phyloP scores from a whole-genome alignment of 2,797 vertebrate species.

The Sebastes wilsoni region DNA sequence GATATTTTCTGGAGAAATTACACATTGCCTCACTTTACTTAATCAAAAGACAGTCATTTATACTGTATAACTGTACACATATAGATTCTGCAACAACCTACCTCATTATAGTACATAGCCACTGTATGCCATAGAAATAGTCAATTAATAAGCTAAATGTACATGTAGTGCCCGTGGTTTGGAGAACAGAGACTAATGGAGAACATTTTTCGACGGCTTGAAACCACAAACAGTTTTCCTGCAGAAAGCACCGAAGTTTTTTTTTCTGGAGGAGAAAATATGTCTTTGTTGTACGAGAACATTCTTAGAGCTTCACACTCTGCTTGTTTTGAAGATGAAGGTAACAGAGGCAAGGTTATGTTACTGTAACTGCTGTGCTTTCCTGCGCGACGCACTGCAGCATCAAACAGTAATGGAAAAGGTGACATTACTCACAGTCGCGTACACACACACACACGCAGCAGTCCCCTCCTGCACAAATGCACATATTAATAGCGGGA shows the following conservation, averaged over 20 bases:
- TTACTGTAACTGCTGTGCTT: background rate
- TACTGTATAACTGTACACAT: background rate
- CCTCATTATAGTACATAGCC: background rate
- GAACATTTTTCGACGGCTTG: background rate
- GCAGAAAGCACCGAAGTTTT: background rate
- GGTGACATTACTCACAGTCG: background rate
- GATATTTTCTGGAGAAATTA: background rate
- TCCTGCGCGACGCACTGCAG: background rate
- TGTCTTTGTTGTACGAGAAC: background rate
- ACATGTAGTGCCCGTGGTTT: background rate
- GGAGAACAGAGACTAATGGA: background rate
- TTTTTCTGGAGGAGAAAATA: background rate
- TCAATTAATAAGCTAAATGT: background rate
- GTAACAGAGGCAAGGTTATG: background rate
- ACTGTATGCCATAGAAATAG: background rate
- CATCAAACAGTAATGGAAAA: background rate
- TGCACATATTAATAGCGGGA: background rate
- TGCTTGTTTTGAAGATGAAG: conserved; percentile 1
- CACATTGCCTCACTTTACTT: background rate
- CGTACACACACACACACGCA: background rate
- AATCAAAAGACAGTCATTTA: background rate
- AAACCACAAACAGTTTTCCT: background rate
- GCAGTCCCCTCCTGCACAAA: background rate
- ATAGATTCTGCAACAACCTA: background rate
- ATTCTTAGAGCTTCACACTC: background rate